Percentiles rank a stretch among this genome's conserved stretches.
Evolutionary conservation across 1,140 invertebrate species (phyloP).

Genomic region (Heliconius melpomene): DNA sequence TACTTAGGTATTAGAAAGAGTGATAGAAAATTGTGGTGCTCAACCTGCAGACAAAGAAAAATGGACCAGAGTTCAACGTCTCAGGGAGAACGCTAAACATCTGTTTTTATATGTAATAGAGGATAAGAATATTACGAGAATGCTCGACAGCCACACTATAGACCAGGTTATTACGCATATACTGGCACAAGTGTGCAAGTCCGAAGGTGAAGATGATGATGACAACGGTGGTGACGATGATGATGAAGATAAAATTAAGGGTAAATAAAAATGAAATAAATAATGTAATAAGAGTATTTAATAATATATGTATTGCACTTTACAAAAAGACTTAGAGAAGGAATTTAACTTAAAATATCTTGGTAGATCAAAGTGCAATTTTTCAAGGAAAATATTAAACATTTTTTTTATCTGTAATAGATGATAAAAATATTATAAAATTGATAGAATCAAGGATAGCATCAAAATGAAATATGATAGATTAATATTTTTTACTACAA

Average conservation of each 20-base stretch:
- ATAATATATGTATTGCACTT: no score
- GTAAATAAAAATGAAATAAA: not conserved
- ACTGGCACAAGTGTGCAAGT: conserved; percentile 49
- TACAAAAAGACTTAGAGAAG: no score
- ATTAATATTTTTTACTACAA: no score
- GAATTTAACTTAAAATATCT: no score
- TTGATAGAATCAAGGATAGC: no score
- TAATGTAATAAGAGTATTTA: not conserved
- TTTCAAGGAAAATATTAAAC: no score
- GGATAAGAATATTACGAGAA: conserved; percentile 61
- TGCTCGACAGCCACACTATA: conserved; percentile 73
- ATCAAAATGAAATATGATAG: no score
- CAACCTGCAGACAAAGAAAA: conserved; percentile 57
- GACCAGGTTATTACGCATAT: conserved; percentile 64
- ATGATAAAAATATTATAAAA: no score
- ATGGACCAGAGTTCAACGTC: conserved; percentile 67
- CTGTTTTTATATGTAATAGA: conserved; percentile 71
- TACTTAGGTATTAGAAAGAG: conserved; percentile 62
- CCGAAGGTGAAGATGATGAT: not conserved
- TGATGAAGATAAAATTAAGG: not conserved
- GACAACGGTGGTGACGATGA: not conserved
- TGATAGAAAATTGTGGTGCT: conserved; percentile 65
- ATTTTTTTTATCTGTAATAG: no score
- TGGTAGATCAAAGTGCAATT: no score
- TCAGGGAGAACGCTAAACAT: conserved; percentile 72